phyloP scores from a whole-genome alignment of 2,797 vertebrate genomes.

The Phataginus tetradactyla region DNA sequence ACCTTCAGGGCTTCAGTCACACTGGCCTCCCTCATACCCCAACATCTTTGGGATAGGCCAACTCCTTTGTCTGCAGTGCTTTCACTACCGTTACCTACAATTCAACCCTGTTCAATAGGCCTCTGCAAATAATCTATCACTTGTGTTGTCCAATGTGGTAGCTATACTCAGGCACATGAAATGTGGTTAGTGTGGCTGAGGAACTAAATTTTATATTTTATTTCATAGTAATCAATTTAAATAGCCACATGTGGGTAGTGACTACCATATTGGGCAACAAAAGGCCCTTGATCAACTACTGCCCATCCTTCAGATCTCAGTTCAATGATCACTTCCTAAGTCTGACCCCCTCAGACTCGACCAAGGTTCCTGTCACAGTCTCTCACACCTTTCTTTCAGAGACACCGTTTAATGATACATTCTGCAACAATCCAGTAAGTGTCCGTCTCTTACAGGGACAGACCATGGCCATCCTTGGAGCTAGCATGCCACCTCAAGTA shows the following conservation, averaged over 20 bases:
- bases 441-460: background rate
- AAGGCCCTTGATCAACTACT: background rate
- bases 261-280: background rate
- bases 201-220: background rate
- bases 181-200: background rate
- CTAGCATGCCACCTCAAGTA: background rate
- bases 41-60: background rate
- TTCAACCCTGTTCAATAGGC: background rate
- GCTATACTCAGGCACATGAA: background rate
- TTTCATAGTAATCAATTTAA: slow-evolving; percentile 10
- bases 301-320: background rate
- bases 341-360: background rate
- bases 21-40: background rate
- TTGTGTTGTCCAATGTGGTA: background rate
- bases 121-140: background rate
- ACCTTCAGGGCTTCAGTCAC: background rate
- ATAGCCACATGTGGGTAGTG: background rate
- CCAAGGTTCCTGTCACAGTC: background rate
- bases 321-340: background rate
- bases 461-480: background rate
- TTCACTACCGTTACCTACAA: background rate
- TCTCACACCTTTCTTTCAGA: background rate
- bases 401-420: background rate
- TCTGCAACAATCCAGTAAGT: background rate
- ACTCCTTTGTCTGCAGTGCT: background rate